These are phyloP conservation scores for Circaetus cinerascens DNA, from an alignment of 2,113 vertebrate species.

Conservation along the genomic window DNA sequence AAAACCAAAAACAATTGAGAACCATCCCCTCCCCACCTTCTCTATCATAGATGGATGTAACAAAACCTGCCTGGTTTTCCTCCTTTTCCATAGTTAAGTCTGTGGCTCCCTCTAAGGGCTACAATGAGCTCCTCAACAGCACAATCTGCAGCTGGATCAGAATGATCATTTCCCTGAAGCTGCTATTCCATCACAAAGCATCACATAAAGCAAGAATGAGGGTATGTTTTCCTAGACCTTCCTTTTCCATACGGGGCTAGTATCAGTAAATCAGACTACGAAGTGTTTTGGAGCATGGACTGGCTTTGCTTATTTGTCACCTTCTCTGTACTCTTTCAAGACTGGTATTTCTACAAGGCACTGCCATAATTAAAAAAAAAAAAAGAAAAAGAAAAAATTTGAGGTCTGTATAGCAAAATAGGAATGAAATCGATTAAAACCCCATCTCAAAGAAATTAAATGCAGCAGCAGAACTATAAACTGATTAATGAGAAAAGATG, in stretches of 20 bases:
- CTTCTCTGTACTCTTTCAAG: background rate
- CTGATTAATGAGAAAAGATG: background rate
- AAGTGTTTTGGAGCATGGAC: background rate
- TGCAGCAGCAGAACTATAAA: background rate
- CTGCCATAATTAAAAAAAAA: too few relatives aligned
- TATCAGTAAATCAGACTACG: background rate
- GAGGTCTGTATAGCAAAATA: background rate
- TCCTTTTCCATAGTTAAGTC: background rate
- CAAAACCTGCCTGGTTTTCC: background rate
- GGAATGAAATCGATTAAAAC: background rate
- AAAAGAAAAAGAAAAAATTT: too few relatives aligned
- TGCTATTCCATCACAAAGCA: background rate
- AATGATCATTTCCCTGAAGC: background rate
- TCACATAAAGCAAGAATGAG: background rate
- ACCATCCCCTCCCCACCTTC: background rate
- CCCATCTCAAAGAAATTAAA: background rate
- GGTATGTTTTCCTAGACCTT: background rate
- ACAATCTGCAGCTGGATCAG: background rate
- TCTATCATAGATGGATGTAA: background rate
- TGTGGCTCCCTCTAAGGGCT: slow-evolving; percentile 67
- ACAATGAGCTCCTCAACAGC: background rate
- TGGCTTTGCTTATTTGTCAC: background rate
- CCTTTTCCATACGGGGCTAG: background rate
- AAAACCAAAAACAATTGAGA: background rate
- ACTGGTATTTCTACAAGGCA: background rate